Percentiles rank a stretch among this genome's conserved stretches.
Conservation (phyloP, 2,113 vertebrate species). For the Halcyon malimbica region DNA sequence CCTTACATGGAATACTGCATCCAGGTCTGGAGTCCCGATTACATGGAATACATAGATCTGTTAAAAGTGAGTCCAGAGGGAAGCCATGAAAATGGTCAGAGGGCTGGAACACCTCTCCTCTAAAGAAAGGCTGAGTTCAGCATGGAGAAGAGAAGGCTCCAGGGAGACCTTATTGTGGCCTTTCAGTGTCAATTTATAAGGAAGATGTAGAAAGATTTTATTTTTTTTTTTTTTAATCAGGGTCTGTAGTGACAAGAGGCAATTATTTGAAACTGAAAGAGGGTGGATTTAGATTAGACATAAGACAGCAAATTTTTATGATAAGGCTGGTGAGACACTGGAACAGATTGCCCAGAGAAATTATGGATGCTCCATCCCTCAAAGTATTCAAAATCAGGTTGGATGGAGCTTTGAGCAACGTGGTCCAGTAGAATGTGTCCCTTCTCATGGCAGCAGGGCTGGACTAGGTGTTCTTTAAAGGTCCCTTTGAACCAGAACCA, state of each 20-base stretch:
- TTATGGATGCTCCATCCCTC: not conserved
- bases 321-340: not conserved
- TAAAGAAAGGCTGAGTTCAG: not conserved
- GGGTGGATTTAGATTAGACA: not conserved
- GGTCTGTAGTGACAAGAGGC: not conserved
- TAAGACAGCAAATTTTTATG: not conserved
- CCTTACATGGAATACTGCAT: not conserved
- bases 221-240: not conserved
- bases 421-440: not conserved
- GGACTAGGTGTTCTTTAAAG: not conserved
- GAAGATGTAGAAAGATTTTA: not conserved
- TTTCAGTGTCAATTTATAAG: not conserved
- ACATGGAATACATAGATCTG: not conserved
- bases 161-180: not conserved
- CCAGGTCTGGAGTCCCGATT: not conserved
- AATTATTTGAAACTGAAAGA: not conserved
- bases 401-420: not conserved
- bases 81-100: fast-evolving
- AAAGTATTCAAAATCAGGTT: not conserved
- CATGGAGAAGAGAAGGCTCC: not conserved
- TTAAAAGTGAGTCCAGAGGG: not conserved
- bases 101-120: not conserved
- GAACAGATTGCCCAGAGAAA: not conserved
- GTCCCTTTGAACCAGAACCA: not conserved
- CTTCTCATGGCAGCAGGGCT: fast-evolving